Evolutionary conservation across 2,888 invertebrate species (phyloP).

Genomic region (Clepsis dumicolana): DNA sequence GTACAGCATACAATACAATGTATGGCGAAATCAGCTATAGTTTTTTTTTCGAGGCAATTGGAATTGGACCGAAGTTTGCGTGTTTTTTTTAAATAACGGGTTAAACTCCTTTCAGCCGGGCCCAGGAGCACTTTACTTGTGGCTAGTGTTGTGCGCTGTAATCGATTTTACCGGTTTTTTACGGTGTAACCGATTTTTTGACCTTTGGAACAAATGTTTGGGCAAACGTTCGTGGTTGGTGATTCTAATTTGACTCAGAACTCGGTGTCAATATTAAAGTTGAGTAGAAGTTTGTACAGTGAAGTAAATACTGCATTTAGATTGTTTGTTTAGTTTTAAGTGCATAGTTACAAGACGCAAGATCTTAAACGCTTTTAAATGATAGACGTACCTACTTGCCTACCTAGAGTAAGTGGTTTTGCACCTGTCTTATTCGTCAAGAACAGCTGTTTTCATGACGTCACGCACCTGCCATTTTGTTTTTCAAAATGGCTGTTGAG

Average conservation of each 20-base stretch:
- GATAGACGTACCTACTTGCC: neutral
- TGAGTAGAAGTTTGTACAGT: constrained; percentile 7
- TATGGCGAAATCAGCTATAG: constrained; percentile 28
- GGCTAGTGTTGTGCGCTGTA: constrained; percentile 50
- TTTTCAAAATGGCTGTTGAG: constrained; percentile 31
- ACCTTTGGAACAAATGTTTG: constrained; percentile 15
- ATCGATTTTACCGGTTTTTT: constrained; percentile 48
- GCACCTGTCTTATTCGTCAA: constrained; percentile 10
- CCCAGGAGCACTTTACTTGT: constrained; percentile 42
- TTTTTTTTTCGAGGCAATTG: constrained; percentile 2
- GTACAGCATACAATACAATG: neutral
- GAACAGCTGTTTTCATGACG: constrained; percentile 40
- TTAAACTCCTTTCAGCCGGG: constrained; percentile 42
- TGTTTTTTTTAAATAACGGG: constrained; percentile 37
- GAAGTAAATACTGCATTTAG: constrained; percentile 17
- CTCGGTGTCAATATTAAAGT: constrained; percentile 18
- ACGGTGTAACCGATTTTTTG: constrained; percentile 31
- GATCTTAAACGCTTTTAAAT: neutral
- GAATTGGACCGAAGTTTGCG: neutral
- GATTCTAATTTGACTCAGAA: constrained; percentile 14
- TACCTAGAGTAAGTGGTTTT: neutral
- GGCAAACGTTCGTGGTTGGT: constrained; percentile 11
- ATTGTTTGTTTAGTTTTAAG: constrained; percentile 18
- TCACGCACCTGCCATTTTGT: constrained; percentile 37
- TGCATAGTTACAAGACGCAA: neutral